These are phyloP conservation scores for Aelia acuminata DNA, from an alignment of 2,888 invertebrate species.

Conservation along the genomic window DNA sequence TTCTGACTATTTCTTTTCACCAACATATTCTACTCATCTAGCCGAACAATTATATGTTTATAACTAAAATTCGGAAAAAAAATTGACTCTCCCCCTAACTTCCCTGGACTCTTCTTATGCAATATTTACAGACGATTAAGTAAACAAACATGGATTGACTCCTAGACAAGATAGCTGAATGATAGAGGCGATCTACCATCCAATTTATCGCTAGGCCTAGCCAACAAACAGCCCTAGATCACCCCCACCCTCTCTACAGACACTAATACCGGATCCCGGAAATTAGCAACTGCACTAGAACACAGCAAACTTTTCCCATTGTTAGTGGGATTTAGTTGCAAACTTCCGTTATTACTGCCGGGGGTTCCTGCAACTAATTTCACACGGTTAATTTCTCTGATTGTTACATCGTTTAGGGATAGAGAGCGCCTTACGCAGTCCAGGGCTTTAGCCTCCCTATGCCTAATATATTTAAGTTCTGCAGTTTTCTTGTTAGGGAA, in stretches of 20 bases:
- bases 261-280: neutral
- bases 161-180: neutral
- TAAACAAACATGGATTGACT: neutral
- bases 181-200: neutral
- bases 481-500: neutral
- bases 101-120: no score
- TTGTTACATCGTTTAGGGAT: conserved; percentile 10
- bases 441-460: neutral
- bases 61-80: no score
- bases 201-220: neutral
- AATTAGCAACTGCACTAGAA: conserved; percentile 39
- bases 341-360: conserved; percentile 36
- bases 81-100: no score
- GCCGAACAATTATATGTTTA: no score
- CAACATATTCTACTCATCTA: no score
- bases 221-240: conserved; percentile 6
- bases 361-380: conserved; percentile 14
- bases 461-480: neutral
- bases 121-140: no score
- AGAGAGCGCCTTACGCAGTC: neutral
- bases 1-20: no score
- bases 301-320: conserved; percentile 47
- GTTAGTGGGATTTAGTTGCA: conserved; percentile 15
- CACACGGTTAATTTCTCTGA: conserved; percentile 39
- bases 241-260: neutral